Evolutionary conservation across 2,888 invertebrate species (phyloP).

Genomic region (Zaprionus obscuricornis): DNA sequence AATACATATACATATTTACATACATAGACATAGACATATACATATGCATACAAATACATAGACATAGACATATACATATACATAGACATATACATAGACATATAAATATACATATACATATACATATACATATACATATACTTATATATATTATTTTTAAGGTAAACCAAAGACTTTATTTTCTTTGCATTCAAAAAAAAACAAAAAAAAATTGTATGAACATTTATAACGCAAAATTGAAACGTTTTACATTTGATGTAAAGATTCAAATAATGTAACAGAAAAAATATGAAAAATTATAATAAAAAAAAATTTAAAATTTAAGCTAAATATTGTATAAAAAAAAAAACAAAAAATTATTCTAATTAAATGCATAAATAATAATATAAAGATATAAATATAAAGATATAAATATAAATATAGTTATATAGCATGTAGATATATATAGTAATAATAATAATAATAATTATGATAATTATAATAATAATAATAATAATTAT

Average conservation of each 20-base stretch:
- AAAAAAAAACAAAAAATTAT: conserved; percentile 24
- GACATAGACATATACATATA: no score
- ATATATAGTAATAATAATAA: background rate
- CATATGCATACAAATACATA: no score
- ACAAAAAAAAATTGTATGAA: conserved; percentile 16
- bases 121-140: no score
- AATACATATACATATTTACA: no score
- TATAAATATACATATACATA: no score
- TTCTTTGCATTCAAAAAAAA: conserved; percentile 77
- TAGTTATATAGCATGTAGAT: no score
- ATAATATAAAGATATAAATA: conserved; percentile 1
- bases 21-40: no score
- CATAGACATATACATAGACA: no score
- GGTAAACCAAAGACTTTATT: conserved; percentile 83
- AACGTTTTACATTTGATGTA: background rate
- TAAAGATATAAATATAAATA: conserved; percentile 8
- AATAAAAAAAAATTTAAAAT: conserved; percentile 41
- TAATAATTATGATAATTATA: background rate
- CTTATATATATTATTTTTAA: conserved; percentile 76
- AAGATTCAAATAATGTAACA: conserved; percentile 32
- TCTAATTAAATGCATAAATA: background rate
- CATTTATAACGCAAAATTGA: conserved; percentile 10
- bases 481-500: background rate
- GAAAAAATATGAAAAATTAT: conserved; percentile 37
- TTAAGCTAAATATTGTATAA: conserved; percentile 66